These are phyloP conservation scores for Athene cunicularia DNA, from an alignment of 2,113 vertebrate species.

Conservation along the genomic window DNA sequence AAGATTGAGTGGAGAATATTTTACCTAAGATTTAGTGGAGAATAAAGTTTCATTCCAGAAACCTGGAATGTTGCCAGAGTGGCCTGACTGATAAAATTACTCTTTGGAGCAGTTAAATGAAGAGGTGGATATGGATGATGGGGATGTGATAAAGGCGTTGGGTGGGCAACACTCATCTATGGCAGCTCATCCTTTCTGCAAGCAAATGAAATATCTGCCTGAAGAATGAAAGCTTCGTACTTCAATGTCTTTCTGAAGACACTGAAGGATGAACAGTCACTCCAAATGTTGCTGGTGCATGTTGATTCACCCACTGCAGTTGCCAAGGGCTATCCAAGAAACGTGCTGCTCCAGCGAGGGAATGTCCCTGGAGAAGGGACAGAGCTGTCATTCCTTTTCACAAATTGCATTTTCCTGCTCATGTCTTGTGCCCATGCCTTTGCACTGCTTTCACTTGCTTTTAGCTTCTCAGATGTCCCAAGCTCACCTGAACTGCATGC, in stretches of 20 bases:
- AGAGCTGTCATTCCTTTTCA: not conserved
- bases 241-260: not conserved
- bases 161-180: not conserved
- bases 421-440: accelerated
- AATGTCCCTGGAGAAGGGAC: not conserved
- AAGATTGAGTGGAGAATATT: not conserved
- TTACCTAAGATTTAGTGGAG: too few relatives aligned
- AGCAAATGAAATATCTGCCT: not conserved
- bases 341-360: not conserved
- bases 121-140: not conserved
- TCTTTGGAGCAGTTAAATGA: not conserved
- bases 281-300: not conserved
- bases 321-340: not conserved
- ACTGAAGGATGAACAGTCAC: accelerated
- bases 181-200: not conserved
- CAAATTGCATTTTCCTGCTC: not conserved
- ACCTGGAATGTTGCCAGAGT: not conserved
- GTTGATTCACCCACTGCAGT: accelerated
- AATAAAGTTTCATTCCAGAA: not conserved
- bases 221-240: not conserved
- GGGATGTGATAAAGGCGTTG: accelerated
- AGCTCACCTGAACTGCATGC: accelerated
- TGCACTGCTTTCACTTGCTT: not conserved
- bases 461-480: not conserved
- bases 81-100: not conserved